Conservation (phyloP, 2,888 invertebrate species). For the Incurvaria masculella region DNA sequence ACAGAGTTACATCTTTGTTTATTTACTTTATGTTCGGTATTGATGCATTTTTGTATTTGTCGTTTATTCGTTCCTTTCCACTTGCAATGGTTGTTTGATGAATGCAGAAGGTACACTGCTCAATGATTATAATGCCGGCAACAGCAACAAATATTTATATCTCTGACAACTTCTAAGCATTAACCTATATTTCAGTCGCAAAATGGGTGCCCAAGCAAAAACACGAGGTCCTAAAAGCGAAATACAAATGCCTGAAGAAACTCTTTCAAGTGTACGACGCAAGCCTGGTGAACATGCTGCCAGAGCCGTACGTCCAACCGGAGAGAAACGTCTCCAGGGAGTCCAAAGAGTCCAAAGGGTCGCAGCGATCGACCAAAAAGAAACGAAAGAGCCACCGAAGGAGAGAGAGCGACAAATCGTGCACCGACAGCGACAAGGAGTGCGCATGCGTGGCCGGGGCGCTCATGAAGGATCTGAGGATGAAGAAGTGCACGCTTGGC, state of each 20-base stretch:
- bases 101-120: too few species aligned
- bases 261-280: slow-evolving; percentile 47
- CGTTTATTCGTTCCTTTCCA: too few species aligned
- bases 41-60: too few species aligned
- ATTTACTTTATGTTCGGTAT: too few species aligned
- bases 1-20: too few species aligned
- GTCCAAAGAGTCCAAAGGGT: neutral
- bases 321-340: slow-evolving; percentile 14
- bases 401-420: slow-evolving; percentile 19
- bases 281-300: slow-evolving; percentile 36
- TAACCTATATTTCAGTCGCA: slow-evolving; percentile 11
- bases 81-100: too few species aligned
- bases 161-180: too few species aligned
- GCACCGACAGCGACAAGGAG: neutral
- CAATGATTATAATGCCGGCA: too few species aligned
- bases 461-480: slow-evolving; percentile 28
- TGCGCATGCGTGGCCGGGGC: slow-evolving; percentile 19
- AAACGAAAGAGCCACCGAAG: slow-evolving; percentile 23
- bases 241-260: slow-evolving; percentile 46
- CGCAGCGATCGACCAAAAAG: slow-evolving; percentile 10
- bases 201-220: slow-evolving; percentile 50
- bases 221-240: slow-evolving; percentile 44
- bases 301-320: slow-evolving; percentile 21
- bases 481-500: slow-evolving; percentile 18
- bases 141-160: too few species aligned